Conservation (phyloP, 1,140 invertebrate genomes). For the Heliothis subflexa region DNA sequence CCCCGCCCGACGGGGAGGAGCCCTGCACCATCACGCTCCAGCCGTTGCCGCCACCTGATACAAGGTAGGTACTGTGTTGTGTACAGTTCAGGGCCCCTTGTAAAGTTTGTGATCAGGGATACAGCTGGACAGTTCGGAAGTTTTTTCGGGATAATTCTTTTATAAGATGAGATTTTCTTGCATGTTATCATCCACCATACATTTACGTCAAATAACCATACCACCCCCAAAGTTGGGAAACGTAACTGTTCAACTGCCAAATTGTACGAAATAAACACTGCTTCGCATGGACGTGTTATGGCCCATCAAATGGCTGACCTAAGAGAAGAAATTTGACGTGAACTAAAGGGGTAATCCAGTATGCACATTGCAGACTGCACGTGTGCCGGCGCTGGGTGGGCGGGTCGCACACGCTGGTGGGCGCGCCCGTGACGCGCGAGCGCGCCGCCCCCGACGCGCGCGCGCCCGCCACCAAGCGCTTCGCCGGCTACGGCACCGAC, state of each 20-base stretch:
- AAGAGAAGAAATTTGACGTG: neutral
- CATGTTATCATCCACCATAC: no score
- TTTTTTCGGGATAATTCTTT: no score
- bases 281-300: no score
- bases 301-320: neutral
- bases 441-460: conserved; percentile 23
- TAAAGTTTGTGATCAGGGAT: no score
- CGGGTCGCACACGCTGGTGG: conserved; percentile 72
- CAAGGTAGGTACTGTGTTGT: conserved; percentile 35
- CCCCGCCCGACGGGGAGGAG: conserved; percentile 34
- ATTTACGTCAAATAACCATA: no score
- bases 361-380: conserved; percentile 56
- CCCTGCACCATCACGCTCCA: conserved; percentile 46
- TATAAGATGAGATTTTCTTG: no score
- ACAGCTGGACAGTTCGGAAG: no score
- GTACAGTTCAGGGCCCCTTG: no score
- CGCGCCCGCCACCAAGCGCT: conserved; percentile 52
- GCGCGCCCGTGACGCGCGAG: conserved; percentile 51
- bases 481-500: conserved; percentile 64
- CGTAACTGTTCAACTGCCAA: no score
- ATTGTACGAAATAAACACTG: no score
- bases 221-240: no score
- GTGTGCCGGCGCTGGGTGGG: conserved; percentile 72
- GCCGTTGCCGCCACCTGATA: conserved; percentile 8
- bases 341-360: neutral